phyloP scores from a whole-genome alignment of 2,113 vertebrate genomes.

The Ornithorhynchus anatinus region DNA sequence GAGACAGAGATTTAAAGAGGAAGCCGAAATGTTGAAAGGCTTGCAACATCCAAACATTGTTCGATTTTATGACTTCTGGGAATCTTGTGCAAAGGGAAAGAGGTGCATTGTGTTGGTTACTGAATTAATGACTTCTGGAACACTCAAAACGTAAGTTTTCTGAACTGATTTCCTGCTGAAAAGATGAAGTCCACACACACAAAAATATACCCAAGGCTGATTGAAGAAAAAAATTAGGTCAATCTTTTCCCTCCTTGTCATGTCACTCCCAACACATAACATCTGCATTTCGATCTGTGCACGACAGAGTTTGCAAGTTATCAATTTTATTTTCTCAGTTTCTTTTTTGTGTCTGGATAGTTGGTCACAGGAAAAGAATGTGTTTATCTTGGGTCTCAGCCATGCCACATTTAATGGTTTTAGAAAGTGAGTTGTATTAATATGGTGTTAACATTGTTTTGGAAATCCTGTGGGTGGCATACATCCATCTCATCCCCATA shows the following conservation, averaged over 20 bases:
- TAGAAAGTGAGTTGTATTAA: neutral
- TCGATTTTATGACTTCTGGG: conserved; percentile 98
- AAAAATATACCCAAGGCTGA: neutral
- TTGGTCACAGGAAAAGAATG: neutral
- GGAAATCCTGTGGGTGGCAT: neutral
- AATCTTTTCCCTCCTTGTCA: neutral
- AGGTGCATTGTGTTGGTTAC: conserved; percentile 96
- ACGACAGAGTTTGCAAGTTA: neutral
- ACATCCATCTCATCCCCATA: no score
- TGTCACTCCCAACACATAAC: neutral
- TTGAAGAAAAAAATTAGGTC: neutral
- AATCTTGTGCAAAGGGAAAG: conserved; percentile 91
- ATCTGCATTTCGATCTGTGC: neutral
- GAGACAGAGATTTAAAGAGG: conserved; percentile 95
- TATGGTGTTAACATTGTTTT: neutral
- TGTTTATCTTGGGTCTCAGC: neutral
- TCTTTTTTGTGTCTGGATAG: neutral
- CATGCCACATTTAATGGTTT: neutral
- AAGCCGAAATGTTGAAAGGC: conserved; percentile 97
- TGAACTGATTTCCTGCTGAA: rapidly evolving
- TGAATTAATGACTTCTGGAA: conserved; percentile 97
- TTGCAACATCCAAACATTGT: conserved; percentile 98
- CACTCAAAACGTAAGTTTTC: conserved; percentile 91
- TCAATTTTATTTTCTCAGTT: neutral
- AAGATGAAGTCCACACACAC: no score